Percentiles rank a stretch among this genome's conserved stretches.
These are phyloP conservation scores for Eclectus roratus DNA, from an alignment of 2,113 vertebrate species.

Conservation along the genomic window DNA sequence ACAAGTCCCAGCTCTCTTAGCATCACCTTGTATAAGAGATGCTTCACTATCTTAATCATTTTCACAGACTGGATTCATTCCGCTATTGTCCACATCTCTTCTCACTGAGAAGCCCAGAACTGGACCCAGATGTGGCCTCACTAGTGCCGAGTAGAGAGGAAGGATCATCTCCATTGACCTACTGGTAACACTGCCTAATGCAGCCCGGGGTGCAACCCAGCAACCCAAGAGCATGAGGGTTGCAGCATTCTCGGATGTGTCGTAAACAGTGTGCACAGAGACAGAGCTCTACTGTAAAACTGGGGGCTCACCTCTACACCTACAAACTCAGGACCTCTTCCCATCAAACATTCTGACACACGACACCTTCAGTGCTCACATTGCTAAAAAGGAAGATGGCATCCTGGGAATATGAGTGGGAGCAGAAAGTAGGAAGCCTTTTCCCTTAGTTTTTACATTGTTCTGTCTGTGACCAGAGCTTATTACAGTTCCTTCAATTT, in stretches of 20 bases:
- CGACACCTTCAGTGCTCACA: not conserved
- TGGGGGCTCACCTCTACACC: not conserved
- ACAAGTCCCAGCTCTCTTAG: not conserved
- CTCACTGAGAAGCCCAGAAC: not conserved
- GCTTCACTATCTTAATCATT: not conserved
- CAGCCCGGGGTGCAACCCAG: not conserved
- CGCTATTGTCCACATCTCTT: not conserved
- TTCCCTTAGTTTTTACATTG: not conserved
- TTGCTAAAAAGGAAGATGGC: not conserved
- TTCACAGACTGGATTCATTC: not conserved
- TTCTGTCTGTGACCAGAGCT: not conserved
- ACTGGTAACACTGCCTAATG: not conserved
- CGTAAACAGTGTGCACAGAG: not conserved
- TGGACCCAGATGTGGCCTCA: not conserved
- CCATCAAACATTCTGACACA: not conserved
- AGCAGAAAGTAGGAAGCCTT: not conserved
- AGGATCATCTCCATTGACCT: not conserved
- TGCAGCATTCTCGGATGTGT: not conserved
- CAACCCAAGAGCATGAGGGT: not conserved
- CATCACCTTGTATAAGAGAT: not conserved
- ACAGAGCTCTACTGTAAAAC: not conserved
- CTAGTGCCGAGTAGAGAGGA: not conserved
- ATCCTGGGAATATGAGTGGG: not conserved
- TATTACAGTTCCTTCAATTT: not conserved
- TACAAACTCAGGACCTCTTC: not conserved